These are phyloP conservation scores for Samia ricini DNA, from an alignment of 1,140 invertebrate species.

Conservation along the genomic window DNA sequence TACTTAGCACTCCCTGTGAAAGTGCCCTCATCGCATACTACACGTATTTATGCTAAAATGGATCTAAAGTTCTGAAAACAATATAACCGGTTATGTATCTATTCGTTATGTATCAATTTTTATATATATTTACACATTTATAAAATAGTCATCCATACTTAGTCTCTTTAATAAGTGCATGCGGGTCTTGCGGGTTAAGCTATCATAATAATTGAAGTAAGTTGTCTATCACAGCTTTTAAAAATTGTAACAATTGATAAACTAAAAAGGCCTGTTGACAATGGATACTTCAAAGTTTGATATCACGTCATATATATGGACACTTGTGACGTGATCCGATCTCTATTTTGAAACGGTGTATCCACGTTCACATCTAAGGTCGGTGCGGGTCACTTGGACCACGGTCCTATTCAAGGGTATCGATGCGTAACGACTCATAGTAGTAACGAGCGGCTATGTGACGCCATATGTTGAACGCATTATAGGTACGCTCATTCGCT, in stretches of 20 bases:
- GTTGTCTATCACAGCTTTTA: neutral
- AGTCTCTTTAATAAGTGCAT: neutral
- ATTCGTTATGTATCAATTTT: neutral
- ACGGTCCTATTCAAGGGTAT: slow-evolving; percentile 42
- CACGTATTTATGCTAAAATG: slow-evolving; percentile 9
- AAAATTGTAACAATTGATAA: neutral
- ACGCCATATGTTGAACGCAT: slow-evolving; percentile 73
- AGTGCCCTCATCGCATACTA: slow-evolving; percentile 29
- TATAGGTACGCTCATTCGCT: slow-evolving; percentile 40
- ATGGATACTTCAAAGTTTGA: neutral
- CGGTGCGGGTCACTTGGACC: slow-evolving; percentile 52
- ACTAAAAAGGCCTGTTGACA: neutral
- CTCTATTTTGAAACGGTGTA: slow-evolving; percentile 28
- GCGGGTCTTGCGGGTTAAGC: neutral
- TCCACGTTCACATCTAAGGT: slow-evolving; percentile 38
- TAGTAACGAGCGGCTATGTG: slow-evolving; percentile 32
- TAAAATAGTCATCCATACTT: no score
- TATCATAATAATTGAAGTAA: neutral
- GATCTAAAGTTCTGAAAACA: neutral
- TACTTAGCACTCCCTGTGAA: slow-evolving; percentile 60
- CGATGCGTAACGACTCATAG: slow-evolving; percentile 44
- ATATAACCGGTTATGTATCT: neutral
- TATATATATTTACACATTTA: no score
- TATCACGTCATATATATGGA: neutral
- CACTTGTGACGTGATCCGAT: slow-evolving; percentile 4